These are phyloP conservation scores for Ophthalmolycus amberensis DNA, from an alignment of 2,113 vertebrate species.

Conservation along the genomic window DNA sequence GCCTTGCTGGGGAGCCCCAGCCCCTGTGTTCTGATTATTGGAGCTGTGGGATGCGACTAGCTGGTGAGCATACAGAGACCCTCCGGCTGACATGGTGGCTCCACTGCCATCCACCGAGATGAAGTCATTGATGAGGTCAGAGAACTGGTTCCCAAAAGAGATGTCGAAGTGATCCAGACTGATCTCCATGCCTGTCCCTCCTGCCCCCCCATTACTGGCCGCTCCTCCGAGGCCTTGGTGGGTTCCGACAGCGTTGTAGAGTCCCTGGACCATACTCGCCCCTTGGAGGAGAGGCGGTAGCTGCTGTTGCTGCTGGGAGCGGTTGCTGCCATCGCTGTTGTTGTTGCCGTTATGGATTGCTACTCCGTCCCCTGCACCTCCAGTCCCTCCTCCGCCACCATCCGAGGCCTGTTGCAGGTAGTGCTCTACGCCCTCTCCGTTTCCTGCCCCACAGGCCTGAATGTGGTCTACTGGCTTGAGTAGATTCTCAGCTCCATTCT, in stretches of 20 bases:
- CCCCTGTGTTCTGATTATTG: constrained; percentile 82
- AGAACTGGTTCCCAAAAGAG: constrained; percentile 99
- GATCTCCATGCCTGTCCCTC: constrained; percentile 93
- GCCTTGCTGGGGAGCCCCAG: constrained; percentile 74
- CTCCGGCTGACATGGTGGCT: constrained; percentile 82
- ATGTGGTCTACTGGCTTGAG: constrained; percentile 92
- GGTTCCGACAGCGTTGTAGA: constrained; percentile 88
- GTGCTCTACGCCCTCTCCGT: constrained; percentile 89
- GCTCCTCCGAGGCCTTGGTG: constrained; percentile 86
- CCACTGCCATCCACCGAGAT: constrained; percentile 95
- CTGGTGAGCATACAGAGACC: constrained; percentile 92
- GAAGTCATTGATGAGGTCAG: constrained; percentile 99
- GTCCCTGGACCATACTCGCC: constrained; percentile 91
- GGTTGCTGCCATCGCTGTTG: constrained; percentile 74
- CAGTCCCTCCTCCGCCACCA: constrained; percentile 58
- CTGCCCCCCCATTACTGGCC: constrained; percentile 79
- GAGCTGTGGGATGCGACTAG: constrained; percentile 87
- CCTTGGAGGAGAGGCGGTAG: constrained; percentile 93
- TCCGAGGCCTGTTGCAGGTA: constrained; percentile 88
- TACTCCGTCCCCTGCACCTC: constrained; percentile 66
- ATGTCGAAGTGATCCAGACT: constrained; percentile 99
- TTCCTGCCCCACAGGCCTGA: constrained; percentile 86
- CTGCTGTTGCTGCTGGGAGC: constrained; percentile 80
- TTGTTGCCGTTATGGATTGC: constrained; percentile 85
- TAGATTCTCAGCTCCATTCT: constrained; percentile 88